Evolutionary conservation across 2,888 invertebrate genomes (phyloP).

Genomic region (Melanargia galathea): DNA sequence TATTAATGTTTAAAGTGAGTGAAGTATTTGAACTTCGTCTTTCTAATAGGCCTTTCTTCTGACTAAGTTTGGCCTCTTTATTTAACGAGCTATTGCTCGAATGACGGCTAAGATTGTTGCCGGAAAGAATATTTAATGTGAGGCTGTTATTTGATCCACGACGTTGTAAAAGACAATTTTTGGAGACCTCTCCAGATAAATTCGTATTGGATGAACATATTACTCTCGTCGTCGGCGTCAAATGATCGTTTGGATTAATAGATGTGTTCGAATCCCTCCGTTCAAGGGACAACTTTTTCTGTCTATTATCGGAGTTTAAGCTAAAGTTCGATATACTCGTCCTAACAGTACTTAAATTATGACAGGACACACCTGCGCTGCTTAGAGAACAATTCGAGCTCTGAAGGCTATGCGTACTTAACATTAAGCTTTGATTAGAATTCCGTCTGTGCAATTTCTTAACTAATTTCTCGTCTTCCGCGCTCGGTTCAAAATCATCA

Average conservation of each 20-base stretch:
- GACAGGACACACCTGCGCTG: conserved; percentile 71
- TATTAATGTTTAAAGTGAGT: conserved; percentile 88
- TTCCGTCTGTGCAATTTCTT: conserved; percentile 82
- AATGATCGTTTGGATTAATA: conserved; percentile 83
- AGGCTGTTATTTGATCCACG: conserved; percentile 93
- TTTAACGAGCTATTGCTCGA: conserved; percentile 82
- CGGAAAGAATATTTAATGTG: conserved; percentile 87
- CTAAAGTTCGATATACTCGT: conserved; percentile 77
- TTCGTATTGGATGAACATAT: conserved; percentile 79
- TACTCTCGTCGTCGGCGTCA: conserved; percentile 67
- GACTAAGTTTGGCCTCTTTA: conserved; percentile 66
- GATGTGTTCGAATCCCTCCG: conserved; percentile 94
- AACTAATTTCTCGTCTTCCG: conserved; percentile 69
- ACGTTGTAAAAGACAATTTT: conserved; percentile 88
- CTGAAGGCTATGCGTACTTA: conserved; percentile 80
- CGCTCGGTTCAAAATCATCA: conserved; percentile 82
- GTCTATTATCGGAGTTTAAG: conserved; percentile 66
- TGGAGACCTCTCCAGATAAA: conserved; percentile 63
- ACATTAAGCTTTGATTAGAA: conserved; percentile 83
- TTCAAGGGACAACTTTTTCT: conserved; percentile 87
- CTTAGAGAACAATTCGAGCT: conserved; percentile 79
- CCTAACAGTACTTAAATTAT: conserved; percentile 69
- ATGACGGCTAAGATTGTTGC: conserved; percentile 76
- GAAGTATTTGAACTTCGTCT: conserved; percentile 95
- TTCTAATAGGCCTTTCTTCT: conserved; percentile 88